phyloP scores from a whole-genome alignment of 2,113 vertebrate species.

The Platycercus adscitus region DNA sequence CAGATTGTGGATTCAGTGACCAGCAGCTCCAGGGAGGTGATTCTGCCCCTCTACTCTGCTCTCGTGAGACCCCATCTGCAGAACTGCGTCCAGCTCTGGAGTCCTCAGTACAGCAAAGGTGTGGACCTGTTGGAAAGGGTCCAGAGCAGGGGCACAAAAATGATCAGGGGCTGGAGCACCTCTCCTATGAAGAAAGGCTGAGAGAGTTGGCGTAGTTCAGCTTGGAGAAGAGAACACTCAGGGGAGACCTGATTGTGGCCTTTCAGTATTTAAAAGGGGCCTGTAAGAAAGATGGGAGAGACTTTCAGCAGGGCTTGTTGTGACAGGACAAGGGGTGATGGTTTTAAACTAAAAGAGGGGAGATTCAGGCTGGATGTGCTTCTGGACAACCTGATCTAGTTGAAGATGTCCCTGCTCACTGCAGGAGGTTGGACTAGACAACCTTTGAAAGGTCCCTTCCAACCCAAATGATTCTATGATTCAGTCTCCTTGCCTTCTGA shows the following conservation, averaged over 20 bases:
- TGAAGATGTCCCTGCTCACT: background rate
- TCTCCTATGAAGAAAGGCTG: background rate
- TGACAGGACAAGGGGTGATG: background rate
- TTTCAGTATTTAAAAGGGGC: background rate
- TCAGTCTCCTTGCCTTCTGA: background rate
- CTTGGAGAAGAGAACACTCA: background rate
- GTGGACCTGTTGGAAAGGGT: background rate
- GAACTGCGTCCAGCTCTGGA: background rate
- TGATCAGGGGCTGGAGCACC: background rate
- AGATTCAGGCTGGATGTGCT: background rate
- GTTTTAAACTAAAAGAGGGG: background rate
- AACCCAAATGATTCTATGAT: background rate
- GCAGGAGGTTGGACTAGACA: background rate
- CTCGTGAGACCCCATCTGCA: background rate
- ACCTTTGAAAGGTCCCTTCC: background rate
- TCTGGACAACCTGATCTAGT: background rate
- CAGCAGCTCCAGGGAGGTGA: background rate
- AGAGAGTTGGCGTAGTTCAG: background rate
- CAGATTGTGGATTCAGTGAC: background rate
- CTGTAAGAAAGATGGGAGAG: background rate
- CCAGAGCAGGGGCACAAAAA: background rate
- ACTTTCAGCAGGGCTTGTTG: background rate
- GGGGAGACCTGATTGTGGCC: background rate
- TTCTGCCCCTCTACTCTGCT: background rate
- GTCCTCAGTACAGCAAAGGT: background rate